phyloP scores from a whole-genome alignment of 2,888 invertebrate genomes.

The Yponomeuta sedellus region DNA sequence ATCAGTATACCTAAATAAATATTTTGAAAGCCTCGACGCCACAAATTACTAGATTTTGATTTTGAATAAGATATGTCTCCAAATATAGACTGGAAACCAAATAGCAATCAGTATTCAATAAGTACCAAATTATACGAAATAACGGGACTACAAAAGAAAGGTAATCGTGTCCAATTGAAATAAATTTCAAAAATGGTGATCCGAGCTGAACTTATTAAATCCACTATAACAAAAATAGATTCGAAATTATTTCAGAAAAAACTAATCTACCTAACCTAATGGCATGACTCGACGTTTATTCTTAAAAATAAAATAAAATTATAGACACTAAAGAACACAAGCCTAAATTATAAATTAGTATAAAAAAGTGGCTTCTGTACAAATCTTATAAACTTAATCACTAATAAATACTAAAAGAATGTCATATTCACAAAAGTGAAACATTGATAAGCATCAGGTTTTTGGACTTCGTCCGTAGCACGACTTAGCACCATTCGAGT shows the following conservation, averaged over 20 bases:
- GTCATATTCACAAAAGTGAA: conserved; percentile 59
- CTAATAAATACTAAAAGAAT: conserved; percentile 31
- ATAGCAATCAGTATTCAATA: conserved; percentile 17
- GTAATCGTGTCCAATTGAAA: conserved; percentile 21
- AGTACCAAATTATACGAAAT: not conserved
- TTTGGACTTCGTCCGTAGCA: conserved; percentile 67
- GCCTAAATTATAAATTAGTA: conserved; percentile 22
- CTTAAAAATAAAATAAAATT: conserved; percentile 40
- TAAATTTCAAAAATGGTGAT: conserved; percentile 15
- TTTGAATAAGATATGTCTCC: conserved; percentile 18
- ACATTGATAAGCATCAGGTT: conserved; percentile 43
- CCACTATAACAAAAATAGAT: conserved; percentile 25
- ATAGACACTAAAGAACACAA: conserved; percentile 37
- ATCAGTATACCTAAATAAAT: conserved; percentile 21
- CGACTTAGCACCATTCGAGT: conserved; percentile 67
- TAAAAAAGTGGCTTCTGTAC: conserved; percentile 47
- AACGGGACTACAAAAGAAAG: conserved; percentile 17
- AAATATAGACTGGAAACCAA: conserved; percentile 2
- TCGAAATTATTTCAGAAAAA: conserved; percentile 24
- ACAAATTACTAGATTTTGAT: conserved; percentile 21
- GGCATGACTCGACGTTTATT: conserved; percentile 69
- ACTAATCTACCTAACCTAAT: conserved; percentile 60
- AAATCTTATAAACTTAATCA: conserved; percentile 45
- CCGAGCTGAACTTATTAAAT: conserved; percentile 11
- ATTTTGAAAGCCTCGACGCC: conserved; percentile 24